Evolutionary conservation across 2,888 invertebrate species (phyloP), one percentile per base, ranked within the genome.

Genomic region (Melolontha melolontha): DNA sequence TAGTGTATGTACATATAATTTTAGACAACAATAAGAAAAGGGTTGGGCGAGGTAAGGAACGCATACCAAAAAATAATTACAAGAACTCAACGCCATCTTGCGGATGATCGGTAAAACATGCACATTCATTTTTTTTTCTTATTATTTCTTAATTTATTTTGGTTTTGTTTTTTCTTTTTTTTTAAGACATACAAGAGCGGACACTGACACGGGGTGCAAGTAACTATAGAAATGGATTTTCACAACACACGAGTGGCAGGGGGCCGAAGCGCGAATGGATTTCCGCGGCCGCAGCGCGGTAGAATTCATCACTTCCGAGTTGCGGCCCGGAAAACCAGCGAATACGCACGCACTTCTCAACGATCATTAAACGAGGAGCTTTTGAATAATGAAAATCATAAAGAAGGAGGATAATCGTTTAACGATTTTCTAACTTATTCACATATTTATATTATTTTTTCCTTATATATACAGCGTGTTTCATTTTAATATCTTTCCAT

Each of bases 141-240:
- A 34, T 34, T 34, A 34, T 34, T 34, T 34, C 34, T 34, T 34
- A 34, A 34, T 34, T 50, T 40, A 6, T 41, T 54, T 54, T 40
- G n/a, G n/a, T 75, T 66, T 65, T 71, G 74, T 72, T 71, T 17
- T 70, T 70, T 54, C 66, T 62, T 64, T 69, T 62, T 71, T 69
- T 69, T 72, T 71, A 71, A 72, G 71, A 74, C 72, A 67, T 72
- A 74, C 78, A 78, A 78, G 81, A 80, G 78, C 79, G 75, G 79
- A 80, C 79, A 80, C 77, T 79, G 77, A 80, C 78, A 77, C 73
- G 40, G 70, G 77, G 79, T 79, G 79, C 79, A 76, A 76, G 76
- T 78, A 74, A 70, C 75, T 76, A 34, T 34, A 77, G 70, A 73
- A 69, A 75, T 72, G 74, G 75, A 34, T 34, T 34, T 29, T 76